Conservation (phyloP, 92 coral and sea anemone species). For the Hydrozoanthus gracilis region DNA sequence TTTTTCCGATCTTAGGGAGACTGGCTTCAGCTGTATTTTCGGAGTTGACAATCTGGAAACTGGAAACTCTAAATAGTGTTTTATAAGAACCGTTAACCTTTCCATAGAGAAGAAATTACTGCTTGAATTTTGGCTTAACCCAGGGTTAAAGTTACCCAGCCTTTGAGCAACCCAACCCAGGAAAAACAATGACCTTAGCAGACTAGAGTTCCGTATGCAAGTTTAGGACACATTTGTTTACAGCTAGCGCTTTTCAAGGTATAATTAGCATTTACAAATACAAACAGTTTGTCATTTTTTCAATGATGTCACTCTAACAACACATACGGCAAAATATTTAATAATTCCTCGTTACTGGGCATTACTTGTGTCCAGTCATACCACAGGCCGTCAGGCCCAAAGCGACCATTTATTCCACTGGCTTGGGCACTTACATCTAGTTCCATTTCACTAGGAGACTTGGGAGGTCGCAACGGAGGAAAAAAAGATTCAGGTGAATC, state of each 20-base stretch:
- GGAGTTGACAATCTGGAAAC: no score
- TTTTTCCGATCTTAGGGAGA: no score
- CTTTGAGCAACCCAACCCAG: no score
- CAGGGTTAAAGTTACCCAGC: no score
- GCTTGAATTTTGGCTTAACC: no score
- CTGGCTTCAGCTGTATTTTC: no score
- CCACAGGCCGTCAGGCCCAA: conserved; percentile 89
- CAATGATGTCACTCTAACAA: conserved; percentile 79
- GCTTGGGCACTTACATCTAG: conserved; percentile 77
- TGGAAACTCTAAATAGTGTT: no score
- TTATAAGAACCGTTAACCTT: no score
- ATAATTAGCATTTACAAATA: conserved; percentile 16
- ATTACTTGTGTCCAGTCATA: conserved; percentile 88
- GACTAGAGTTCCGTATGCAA: no score
- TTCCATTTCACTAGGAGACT: conserved; percentile 66
- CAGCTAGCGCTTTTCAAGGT: conserved; percentile 13
- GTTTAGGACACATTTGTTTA: background rate
- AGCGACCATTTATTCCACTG: conserved; percentile 89
- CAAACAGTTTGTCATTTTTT: conserved; percentile 31
- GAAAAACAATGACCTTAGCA: no score
- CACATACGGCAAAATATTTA: conserved; percentile 90
- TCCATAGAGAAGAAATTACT: no score
- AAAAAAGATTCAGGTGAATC: conserved; percentile 32
- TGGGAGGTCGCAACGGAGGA: conserved; percentile 49
- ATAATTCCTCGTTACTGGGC: conserved; percentile 79